Conservation (phyloP, 2,888 invertebrate genomes). For the Mythimna loreyi region DNA sequence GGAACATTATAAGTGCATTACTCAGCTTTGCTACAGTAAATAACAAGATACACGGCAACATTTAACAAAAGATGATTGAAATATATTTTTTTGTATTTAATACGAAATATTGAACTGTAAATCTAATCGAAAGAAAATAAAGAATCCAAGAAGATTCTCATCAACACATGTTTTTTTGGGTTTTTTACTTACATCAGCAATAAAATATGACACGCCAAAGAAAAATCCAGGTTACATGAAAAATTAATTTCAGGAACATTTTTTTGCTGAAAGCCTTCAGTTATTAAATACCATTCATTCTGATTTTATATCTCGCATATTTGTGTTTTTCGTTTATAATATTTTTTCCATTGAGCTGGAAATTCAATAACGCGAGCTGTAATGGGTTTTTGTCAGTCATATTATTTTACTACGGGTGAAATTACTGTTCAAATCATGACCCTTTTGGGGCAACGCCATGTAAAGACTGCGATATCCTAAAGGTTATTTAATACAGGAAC, state of each 20-base stretch:
- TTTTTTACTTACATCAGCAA: not conserved
- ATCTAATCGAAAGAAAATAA: no score
- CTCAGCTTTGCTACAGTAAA: no score
- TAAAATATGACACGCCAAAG: constrained; percentile 1
- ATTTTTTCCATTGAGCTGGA: constrained; percentile 42
- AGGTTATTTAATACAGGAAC: not conserved
- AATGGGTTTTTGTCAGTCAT: constrained; percentile 46
- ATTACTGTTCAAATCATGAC: constrained; percentile 50
- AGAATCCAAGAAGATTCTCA: not conserved
- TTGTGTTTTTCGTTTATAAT: constrained; percentile 34
- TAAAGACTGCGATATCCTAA: not conserved
- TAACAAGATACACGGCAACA: no score
- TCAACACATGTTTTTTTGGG: not conserved
- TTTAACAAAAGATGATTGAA: no score
- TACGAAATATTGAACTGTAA: no score
- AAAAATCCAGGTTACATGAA: constrained; percentile 22
- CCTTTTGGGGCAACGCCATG: constrained; percentile 21
- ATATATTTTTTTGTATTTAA: no score
- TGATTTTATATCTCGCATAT: constrained; percentile 35
- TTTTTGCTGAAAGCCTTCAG: constrained; percentile 18
- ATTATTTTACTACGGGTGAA: constrained; percentile 38
- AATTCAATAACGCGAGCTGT: constrained; percentile 41
- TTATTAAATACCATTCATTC: constrained; percentile 48
- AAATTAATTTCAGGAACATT: constrained; percentile 14
- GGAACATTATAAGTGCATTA: no score